Percentiles rank a stretch among this genome's conserved stretches.
phyloP scores from a whole-genome alignment of 2,113 vertebrate genomes.

The Pungitius pungitius region DNA sequence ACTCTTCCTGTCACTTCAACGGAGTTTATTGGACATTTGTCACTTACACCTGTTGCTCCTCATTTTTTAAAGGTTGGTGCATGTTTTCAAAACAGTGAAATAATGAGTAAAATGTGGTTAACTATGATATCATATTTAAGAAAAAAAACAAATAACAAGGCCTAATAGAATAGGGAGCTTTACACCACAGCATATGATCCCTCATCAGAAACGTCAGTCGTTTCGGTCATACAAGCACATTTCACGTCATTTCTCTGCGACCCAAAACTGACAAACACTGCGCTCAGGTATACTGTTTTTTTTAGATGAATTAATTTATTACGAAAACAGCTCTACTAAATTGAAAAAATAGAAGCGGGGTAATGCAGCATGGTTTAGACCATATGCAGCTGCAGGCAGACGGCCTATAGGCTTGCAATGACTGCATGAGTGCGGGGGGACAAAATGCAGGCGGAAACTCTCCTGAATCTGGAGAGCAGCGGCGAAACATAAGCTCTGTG shows the following conservation, averaged over 20 bases:
- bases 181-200: background rate
- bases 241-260: constrained; percentile 55
- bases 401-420: background rate
- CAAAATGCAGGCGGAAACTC: constrained; percentile 18
- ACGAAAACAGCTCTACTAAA: background rate
- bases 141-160: background rate
- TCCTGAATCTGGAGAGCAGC: constrained; percentile 19
- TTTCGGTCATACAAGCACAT: constrained; percentile 37
- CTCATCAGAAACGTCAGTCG: background rate
- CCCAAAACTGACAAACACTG: constrained; percentile 30
- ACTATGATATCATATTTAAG: background rate
- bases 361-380: background rate
- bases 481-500: constrained; percentile 41
- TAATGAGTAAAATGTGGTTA: background rate
- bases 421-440: background rate
- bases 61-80: background rate
- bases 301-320: background rate
- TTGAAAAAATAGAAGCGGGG: background rate
- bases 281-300: background rate
- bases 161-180: background rate
- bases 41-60: background rate
- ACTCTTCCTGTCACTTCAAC: constrained; percentile 10
- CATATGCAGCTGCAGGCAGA: background rate
- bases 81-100: background rate
- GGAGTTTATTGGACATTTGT: constrained; percentile 9